Evolutionary conservation across 2,113 vertebrate species (phyloP), one percentile per base, ranked within the genome.

Genomic region (Rattus rattus): DNA sequence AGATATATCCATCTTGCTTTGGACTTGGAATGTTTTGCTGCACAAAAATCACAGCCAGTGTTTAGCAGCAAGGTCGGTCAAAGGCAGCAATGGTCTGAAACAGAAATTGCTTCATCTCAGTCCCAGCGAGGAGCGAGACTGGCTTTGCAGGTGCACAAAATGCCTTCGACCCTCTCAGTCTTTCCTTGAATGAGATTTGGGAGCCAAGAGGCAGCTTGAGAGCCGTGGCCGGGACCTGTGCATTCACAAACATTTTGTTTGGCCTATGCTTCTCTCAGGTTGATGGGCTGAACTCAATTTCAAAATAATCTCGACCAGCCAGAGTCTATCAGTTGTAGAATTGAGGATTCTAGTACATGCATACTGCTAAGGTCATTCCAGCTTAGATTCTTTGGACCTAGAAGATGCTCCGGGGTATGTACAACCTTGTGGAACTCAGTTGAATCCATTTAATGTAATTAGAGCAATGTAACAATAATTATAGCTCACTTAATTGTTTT

Each of bases 1-100:
- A 95, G 80, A 6, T 80, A 88, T 54, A 22, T 90, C 92, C 67
- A 90, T 96, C 96, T 97, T 95, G 90, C 88, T 96, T 97, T 90
- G 83, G 96, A 69, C 93, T 92, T 97, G 96, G 92, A 85, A 92
- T 19, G 19, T 61, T 22, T 65, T 24, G 26, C 36, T 43, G 28
- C 94, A 73, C 59, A 88, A 88, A 97, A 97, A 94, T 90, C 91
- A 90, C 76, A 91, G 9, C 56, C 70, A 91, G 56, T 80, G n/a
- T 96, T 95, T 7, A 33, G 36, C 14, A 39, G 69, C 91, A 97
- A 97, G 92, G 89, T 96, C 94, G 95, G 61, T 33, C 3, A 76
- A 96, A 92, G 2, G 24, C 39, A 88, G 19, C 39, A 67, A 43
- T 4, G 30, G n/a, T 96, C 63, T 28, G 97, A 92, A 92, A 69